Evolutionary conservation across 1,140 invertebrate genomes (phyloP), one percentile per base, ranked within the genome.

Genomic region (Drosophila setifemur): DNA sequence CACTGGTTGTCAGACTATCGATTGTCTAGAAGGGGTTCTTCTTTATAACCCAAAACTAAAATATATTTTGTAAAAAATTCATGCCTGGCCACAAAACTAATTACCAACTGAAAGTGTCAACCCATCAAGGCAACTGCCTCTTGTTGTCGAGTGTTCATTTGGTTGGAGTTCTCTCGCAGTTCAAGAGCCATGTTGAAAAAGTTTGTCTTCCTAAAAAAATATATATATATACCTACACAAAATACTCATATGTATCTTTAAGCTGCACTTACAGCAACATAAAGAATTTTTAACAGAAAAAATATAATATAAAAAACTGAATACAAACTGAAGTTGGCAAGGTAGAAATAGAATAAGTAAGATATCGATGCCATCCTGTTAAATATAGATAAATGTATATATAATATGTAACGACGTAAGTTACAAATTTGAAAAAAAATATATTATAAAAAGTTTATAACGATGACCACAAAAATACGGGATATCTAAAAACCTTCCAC

Each of bases 1-100:
- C 42, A 14, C 28, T 45, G 40, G 55, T 39, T 64, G 60, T 28
- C 57, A 42, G 23, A 23, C 31, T 48, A 25, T 64, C 28, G 53
- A 64, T 64, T 40, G 18, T 39, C 4, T 35, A 14, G 11, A 14
- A 37, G 9, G 31, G 7, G 9, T 23, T 1, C n/a, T 23, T 14
- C 3, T 6, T n/a, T 5, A 5, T 16, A 37, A 18, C 33, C 7
- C 6, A 1, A 37, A 18, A 2, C 26, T 25, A 82, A 82, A 85
- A 73, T 31, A 49, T 53, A 57, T 43, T 81, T 70, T 60, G 54
- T n/a, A n/a, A n/a, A n/a, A n/a, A n/a, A n/a, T n/a, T n/a, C 71
- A 79, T 81, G 76, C 77, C 61, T 82, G 76, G 76, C 76, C 76
- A 64, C 81, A 79, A 85, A 86, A 86, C 79, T 86, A 85, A 85